Evolutionary conservation across 2,888 invertebrate species (phyloP), one percentile per base, ranked within the genome.

Genomic region (Plebejus melissa): DNA sequence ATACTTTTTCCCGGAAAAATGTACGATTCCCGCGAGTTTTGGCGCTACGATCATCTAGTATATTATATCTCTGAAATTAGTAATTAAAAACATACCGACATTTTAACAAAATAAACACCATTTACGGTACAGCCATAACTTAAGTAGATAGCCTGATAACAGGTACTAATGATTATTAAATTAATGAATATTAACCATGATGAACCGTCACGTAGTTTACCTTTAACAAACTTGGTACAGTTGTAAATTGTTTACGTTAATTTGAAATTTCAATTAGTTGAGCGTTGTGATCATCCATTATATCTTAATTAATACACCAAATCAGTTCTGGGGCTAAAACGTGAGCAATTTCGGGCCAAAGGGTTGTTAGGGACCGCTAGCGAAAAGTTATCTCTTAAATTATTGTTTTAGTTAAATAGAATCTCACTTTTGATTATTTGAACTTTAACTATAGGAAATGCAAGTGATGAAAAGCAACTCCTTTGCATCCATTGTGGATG

Each of bases 301-400:
- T 78, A 80, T 80, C 80, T 80, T 80, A 81, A 80, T 81, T 80
- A 80, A 80, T 77, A 79, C 80, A 78, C 78, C 79, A 77, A 77
- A 79, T 76, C 76, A 77, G 78, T 77, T 80, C 75, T 77, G 69
- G 76, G 58, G 69, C 75, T 75, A 77, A 76, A 77, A 79, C 79
- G 80, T 80, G 80, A 79, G 80, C 78, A 78, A 78, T 77, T 77
- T 77, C 69, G 78, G 78, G 77, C 77, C 78, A 77, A 74, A 77
- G 76, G 77, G 57, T 57, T 22, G 69, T 58, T 65, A 32, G 65
- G 60, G 60, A 9, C 28, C 28, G 60, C 60, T 1, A 60, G 28
- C 4, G 60, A 60, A 60, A 60, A 60, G 60, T 60, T 60, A 60
- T 60, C 11, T 11, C 28, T 60, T 60, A 60, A 60, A 60, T 60